Evolutionary conservation across 2,113 vertebrate species (phyloP), one percentile per base, ranked within the genome.

Genomic region (Neogale vison): DNA sequence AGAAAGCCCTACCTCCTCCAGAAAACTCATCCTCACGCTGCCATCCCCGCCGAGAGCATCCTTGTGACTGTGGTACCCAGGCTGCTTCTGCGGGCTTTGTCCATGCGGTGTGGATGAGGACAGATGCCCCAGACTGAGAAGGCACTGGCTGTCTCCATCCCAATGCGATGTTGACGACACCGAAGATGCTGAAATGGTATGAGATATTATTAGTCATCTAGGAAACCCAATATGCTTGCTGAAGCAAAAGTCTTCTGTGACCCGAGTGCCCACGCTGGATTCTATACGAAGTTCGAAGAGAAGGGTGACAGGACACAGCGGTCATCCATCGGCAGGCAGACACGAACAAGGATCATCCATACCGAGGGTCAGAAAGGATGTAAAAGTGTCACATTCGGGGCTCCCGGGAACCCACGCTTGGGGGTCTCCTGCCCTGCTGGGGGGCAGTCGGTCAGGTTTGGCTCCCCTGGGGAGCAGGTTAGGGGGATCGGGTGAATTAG

Each of bases 41-140:
- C 31, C 6, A 1, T 1, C n/a, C 10, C 10, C 1, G 0, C 6
- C 1, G 24, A 2, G 55, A 57, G 5, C 6, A 3, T 2, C 26
- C 50, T n/a, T 1, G 3, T 1, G 1, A 4, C 50, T 20, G 12
- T 0, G 18, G 17, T 7, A 11, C 4, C 52, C 61, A 31, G 21
- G 45, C 9, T 12, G 2, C 24, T 4, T 29, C 15, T 12, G 24
- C 0, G 1, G 3, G 8, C 71, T 63, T 5, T 4, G 5, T 18
- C 20, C 20, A 0, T 12, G 0, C 2, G 1, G 5, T 1, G 8
- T 6, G 23, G 61, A 1, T 7, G 0, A 3, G 21, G 3, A 1
- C 36, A 26, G 52, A 12, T 7, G 23, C 14, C 45, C 17, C 26
- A 12, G 0, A 1, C 11, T 1, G 65, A 50, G 50, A n/a, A 29